These are phyloP conservation scores for Eremobia ochroleuca DNA, from an alignment of 2,888 invertebrate species.

Conservation along the genomic window DNA sequence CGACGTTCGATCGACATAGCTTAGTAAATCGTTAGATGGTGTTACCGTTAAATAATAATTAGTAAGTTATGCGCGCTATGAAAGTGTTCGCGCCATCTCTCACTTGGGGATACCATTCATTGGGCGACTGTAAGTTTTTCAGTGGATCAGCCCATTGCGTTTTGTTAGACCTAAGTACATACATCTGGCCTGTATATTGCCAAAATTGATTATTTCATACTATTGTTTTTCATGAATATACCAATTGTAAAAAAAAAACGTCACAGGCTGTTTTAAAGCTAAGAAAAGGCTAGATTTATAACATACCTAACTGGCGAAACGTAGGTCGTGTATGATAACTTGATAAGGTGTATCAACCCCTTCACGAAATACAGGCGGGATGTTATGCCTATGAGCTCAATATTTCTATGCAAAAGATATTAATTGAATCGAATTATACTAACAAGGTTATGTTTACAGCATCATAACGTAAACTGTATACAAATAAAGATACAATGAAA, in stretches of 20 bases:
- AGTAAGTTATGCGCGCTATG: conserved; percentile 58
- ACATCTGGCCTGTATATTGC: no score
- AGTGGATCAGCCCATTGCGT: no score
- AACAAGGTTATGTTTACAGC: neutral
- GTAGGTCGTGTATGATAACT: neutral
- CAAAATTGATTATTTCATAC: neutral
- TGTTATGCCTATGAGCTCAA: neutral
- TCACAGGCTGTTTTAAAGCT: no score
- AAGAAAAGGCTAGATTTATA: neutral
- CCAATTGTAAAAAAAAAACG: no score
- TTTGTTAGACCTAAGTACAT: neutral
- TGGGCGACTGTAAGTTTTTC: neutral
- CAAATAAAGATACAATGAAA: conserved; percentile 3
- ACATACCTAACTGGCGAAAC: neutral
- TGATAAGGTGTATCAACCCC: neutral
- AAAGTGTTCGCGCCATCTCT: conserved; percentile 54
- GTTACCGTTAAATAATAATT: conserved; percentile 59
- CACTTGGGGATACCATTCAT: conserved; percentile 23
- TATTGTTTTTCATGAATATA: neutral
- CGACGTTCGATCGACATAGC: conserved; percentile 33
- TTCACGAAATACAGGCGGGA: neutral
- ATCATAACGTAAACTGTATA: neutral
- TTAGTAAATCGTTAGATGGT: conserved; percentile 37
- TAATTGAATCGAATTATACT: neutral
- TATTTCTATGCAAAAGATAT: neutral